Percentiles rank a stretch among this genome's conserved stretches.
Evolutionary conservation across 2,888 invertebrate genomes (phyloP).

Genomic region (Cephalotes varians): DNA sequence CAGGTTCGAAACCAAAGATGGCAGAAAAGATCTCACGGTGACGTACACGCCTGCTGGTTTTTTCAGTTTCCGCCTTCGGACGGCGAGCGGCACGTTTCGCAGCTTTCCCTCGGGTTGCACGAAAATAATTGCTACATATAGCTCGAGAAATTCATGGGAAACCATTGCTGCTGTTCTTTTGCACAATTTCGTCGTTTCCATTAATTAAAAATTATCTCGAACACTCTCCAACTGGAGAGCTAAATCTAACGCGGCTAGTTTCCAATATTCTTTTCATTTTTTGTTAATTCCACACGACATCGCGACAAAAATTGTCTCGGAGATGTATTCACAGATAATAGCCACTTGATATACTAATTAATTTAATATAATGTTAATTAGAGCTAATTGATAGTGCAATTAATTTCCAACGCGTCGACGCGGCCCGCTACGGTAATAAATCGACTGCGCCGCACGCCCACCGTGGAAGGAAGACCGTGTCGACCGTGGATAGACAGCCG

Average conservation of each 20-base stretch:
- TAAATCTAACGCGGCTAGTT: background rate
- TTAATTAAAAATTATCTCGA: slow-evolving; percentile 19
- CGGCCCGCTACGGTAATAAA: slow-evolving; percentile 28
- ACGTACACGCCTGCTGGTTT: slow-evolving; percentile 54
- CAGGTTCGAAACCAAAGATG: slow-evolving; percentile 67
- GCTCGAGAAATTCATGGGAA: slow-evolving; percentile 5
- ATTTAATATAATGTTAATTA: slow-evolving; percentile 36
- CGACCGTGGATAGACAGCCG: slow-evolving; percentile 38
- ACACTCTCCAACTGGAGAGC: background rate
- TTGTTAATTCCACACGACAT: background rate
- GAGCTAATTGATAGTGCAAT: slow-evolving; percentile 38
- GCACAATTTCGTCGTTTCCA: background rate
- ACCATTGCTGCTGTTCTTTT: background rate
- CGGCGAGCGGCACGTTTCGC: slow-evolving; percentile 34
- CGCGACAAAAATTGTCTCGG: background rate
- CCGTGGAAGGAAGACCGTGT: slow-evolving; percentile 42
- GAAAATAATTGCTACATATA: slow-evolving; percentile 38
- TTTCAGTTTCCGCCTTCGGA: slow-evolving; percentile 62
- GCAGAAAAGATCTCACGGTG: slow-evolving; percentile 67
- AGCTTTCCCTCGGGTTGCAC: slow-evolving; percentile 62
- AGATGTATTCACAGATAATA: background rate
- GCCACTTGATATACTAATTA: slow-evolving; percentile 15
- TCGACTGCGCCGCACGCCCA: slow-evolving; percentile 25
- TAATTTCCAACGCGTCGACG: slow-evolving; percentile 41
- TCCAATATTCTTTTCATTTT: background rate